Evolutionary conservation across 2,888 invertebrate genomes (phyloP).

Genomic region (Pristionchus arcanus): DNA sequence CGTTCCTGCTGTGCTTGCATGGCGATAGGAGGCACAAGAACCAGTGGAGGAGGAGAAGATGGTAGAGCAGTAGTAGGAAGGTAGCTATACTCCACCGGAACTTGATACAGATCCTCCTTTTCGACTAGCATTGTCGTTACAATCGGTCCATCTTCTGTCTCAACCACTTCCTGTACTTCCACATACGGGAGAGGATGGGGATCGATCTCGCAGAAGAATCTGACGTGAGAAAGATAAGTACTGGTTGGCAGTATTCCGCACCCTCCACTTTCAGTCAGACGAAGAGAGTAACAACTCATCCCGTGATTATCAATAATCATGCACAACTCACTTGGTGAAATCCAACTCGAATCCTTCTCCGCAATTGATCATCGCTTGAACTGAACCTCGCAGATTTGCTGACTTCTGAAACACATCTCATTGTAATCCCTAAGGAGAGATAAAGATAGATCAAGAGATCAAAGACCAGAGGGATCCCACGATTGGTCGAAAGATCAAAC

Average conservation of each 20-base stretch:
- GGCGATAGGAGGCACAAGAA: not conserved
- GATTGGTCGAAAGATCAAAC: no score
- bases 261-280: not conserved
- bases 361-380: not conserved
- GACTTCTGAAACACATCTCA: not conserved
- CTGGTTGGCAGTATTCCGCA: not conserved
- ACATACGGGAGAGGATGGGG: not conserved
- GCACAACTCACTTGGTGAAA: not conserved
- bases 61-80: not conserved
- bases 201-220: not conserved
- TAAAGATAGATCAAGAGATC: no score
- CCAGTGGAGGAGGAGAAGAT: constrained; percentile 1
- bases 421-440: no score
- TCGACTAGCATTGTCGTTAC: not conserved
- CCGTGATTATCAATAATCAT: not conserved
- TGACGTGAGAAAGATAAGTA: not conserved
- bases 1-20: not conserved
- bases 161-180: not conserved
- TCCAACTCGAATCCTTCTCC: constrained; percentile 20
- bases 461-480: no score
- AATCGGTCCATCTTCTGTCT: not conserved
- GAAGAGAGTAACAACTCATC: not conserved
- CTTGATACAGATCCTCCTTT: not conserved
- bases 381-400: not conserved
- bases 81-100: not conserved